Percentiles rank a stretch among this genome's conserved stretches.
phyloP scores from a whole-genome alignment of 2,797 vertebrate genomes.

The Gallirallus australis region DNA sequence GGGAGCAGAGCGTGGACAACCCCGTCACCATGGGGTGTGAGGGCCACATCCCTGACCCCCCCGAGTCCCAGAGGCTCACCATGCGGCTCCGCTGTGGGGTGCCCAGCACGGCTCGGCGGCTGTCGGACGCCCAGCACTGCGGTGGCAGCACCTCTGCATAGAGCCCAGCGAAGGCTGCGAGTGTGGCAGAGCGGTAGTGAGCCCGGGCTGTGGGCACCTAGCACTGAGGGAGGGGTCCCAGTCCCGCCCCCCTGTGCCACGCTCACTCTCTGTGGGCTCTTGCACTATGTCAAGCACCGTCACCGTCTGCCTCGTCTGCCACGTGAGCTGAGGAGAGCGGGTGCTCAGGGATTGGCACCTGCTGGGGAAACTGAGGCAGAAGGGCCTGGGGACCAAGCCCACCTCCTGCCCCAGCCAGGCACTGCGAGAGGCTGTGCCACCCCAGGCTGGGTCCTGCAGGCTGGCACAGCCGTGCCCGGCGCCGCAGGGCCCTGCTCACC shows the following conservation, averaged over 20 bases:
- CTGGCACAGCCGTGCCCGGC: neutral
- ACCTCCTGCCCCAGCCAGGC: accelerated
- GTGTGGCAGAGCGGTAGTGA: accelerated
- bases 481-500: constrained; percentile 76
- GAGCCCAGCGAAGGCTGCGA: constrained; percentile 72
- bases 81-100: constrained; percentile 83
- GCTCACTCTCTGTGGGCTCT: constrained; percentile 22
- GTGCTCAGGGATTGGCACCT: too few relatives aligned
- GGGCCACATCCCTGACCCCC: accelerated
- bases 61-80: constrained; percentile 53
- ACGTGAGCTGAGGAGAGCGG: constrained; percentile 24
- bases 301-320: neutral
- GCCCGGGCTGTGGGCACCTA: accelerated
- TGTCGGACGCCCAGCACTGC: constrained; percentile 85
- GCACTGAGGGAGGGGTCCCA: accelerated
- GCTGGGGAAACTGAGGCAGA: neutral
- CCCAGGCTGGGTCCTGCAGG: accelerated
- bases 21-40: accelerated
- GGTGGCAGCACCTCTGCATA: constrained; percentile 73
- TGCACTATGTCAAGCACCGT: neutral
- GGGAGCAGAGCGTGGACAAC: neutral
- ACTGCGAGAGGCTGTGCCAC: accelerated
- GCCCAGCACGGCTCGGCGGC: constrained; percentile 80
- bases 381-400: neutral
- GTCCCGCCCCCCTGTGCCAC: accelerated